A percentile compares a stretch with the other conserved stretches of the same genome.
Conservation (phyloP, 1,140 invertebrate genomes). For the Chironomus striatipennis region DNA sequence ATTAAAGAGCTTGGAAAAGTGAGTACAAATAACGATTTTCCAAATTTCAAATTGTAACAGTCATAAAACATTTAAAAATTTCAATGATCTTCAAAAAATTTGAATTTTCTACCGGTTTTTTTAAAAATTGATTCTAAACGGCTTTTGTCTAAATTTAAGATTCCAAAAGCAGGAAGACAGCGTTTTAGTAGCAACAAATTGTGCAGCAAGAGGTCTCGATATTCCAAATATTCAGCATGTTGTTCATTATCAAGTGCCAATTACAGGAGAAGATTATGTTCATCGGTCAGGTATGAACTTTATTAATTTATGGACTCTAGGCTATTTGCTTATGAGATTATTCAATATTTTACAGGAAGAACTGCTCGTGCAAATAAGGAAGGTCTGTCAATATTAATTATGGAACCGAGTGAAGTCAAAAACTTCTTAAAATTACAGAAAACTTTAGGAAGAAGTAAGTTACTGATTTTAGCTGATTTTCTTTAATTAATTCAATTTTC, state of each 20-base stretch:
- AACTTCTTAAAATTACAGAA: constrained; percentile 73
- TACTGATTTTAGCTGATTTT: not conserved
- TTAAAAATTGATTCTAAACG: not conserved
- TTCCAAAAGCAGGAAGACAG: constrained; percentile 69
- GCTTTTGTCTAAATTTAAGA: constrained; percentile 34
- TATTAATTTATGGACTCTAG: too few species aligned
- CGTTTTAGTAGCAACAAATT: constrained; percentile 92
- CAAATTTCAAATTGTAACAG: too few species aligned
- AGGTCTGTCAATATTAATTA: constrained; percentile 85
- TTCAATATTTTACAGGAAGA: constrained; percentile 48
- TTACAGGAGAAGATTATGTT: constrained; percentile 91
- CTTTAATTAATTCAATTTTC: too few species aligned
- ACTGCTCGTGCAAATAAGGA: constrained; percentile 83
- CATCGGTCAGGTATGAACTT: constrained; percentile 61
- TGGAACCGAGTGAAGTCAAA: constrained; percentile 77
- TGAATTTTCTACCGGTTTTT: not conserved
- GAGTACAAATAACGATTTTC: not conserved
- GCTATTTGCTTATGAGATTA: too few species aligned
- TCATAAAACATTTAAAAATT: not conserved
- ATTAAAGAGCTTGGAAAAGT: constrained; percentile 87
- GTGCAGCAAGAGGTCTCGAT: constrained; percentile 93
- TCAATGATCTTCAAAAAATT: not conserved
- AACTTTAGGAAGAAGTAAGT: constrained; percentile 71
- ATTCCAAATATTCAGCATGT: constrained; percentile 92
- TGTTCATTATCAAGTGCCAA: constrained; percentile 94